Evolutionary conservation across 2,888 invertebrate species (phyloP), one percentile per base, ranked within the genome.

Genomic region (Platyscelio sp.): DNA sequence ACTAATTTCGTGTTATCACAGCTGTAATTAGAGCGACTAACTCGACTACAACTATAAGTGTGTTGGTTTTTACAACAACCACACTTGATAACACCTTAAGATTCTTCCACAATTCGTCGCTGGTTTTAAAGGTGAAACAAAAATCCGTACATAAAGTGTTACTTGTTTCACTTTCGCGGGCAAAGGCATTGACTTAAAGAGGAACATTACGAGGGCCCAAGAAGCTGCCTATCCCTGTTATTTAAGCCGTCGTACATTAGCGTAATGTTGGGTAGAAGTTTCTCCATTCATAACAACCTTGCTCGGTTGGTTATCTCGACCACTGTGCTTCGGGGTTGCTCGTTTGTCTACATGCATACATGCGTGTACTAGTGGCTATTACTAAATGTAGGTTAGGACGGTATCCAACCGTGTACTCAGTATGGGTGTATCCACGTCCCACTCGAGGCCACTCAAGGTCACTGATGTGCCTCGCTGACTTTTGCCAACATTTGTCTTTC

Each of bases 281-380:
- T 91, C 91, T 91, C 90, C 92, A 92, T 92, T 92, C 91, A 92
- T 92, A 91, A 91, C 87, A 58, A 72, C 67, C 75, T 75, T 77
- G 67, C 81, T 71, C 65, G 76, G 75, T 78, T 78, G 75, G 75
- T 80, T 78, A 74, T 78, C 84, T 84, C 84, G 86, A 81, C 86
- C 82, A 74, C 70, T 76, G 76, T 75, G 81, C 83, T 78, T 83
- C 75, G 87, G 86, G 86, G 83, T 86, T 81, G 81, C 63, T 68
- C 80, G 81, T 84, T 76, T 76, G 68, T 81, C 85, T 86, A 40
- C 56, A 78, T 81, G 68, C 76, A 74, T 75, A 65, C 80, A 61
- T 72, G 65, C 68, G 80, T 78, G 77, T 70, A 74, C 78, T 63
- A 58, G 74, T 68, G 78, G 65, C 68, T 85, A 79, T 75, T 87